Conservation (phyloP, 2,113 vertebrate genomes). For the Ophthalmotilapia sp. region DNA sequence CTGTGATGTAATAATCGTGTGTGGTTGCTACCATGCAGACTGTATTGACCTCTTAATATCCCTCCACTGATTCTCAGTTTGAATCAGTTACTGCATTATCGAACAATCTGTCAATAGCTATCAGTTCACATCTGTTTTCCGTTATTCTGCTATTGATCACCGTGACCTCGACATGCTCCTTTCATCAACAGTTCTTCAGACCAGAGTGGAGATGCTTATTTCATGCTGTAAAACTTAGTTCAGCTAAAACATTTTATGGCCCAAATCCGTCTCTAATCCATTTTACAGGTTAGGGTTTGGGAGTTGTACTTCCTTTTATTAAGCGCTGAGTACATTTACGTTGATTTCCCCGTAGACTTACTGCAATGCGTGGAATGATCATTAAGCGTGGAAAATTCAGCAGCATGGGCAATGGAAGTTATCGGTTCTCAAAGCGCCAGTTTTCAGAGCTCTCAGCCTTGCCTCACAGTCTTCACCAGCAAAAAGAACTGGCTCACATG, state of each 20-base stretch:
- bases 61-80: conserved; percentile 23
- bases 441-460: neutral
- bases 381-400: neutral
- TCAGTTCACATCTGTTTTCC: conserved; percentile 35
- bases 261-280: neutral
- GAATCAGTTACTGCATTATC: conserved; percentile 49
- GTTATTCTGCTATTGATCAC: conserved; percentile 17
- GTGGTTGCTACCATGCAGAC: conserved; percentile 1
- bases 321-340: neutral
- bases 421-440: neutral
- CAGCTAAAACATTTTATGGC: neutral
- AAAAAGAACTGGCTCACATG: neutral
- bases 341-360: neutral
- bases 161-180: conserved; percentile 13
- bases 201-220: neutral
- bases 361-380: neutral
- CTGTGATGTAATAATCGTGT: neutral
- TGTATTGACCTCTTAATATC: conserved; percentile 35
- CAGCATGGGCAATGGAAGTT: neutral
- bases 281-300: neutral
- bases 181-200: neutral
- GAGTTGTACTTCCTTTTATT: neutral
- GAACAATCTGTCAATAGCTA: conserved; percentile 37
- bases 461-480: neutral
- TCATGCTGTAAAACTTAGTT: neutral